Percentiles rank a stretch among this genome's conserved stretches.
These are phyloP conservation scores for Drosophila tristis DNA, from an alignment of 1,140 invertebrate species.

Conservation along the genomic window DNA sequence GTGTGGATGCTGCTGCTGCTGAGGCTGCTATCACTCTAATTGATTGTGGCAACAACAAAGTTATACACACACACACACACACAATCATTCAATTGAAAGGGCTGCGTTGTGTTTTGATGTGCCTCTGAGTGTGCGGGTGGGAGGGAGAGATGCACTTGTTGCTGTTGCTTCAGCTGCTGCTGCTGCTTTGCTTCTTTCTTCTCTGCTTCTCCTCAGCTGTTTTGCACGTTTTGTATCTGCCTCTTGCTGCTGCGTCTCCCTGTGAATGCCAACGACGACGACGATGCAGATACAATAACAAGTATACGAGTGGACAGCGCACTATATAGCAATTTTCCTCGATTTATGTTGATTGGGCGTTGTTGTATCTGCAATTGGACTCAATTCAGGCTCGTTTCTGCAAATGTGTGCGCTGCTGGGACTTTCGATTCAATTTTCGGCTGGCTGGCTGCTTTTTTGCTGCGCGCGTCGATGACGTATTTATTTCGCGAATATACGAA, in stretches of 20 bases:
- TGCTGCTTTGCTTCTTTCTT: conserved; percentile 35
- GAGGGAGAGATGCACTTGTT: conserved; percentile 42
- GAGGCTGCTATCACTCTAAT: conserved; percentile 48
- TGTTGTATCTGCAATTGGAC: conserved; percentile 60
- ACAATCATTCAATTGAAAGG: conserved; percentile 28
- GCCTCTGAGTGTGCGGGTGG: conserved; percentile 5
- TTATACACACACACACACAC: not conserved
- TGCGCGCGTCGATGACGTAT: conserved; percentile 81
- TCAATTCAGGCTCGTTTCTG: conserved; percentile 49
- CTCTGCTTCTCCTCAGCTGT: conserved; percentile 65
- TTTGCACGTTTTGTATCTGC: conserved; percentile 60
- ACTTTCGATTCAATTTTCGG: conserved; percentile 10
- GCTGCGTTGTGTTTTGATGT: conserved; percentile 21
- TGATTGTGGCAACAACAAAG: conserved; percentile 56
- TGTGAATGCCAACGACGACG: conserved; percentile 44
- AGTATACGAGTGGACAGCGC: conserved; percentile 52
- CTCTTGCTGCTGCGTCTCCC: conserved; percentile 33
- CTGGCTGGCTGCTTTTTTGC: conserved; percentile 28
- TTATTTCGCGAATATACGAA: conserved; percentile 54
- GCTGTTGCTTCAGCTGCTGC: conserved; percentile 38
- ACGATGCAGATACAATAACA: conserved; percentile 53
- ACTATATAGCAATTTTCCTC: conserved; percentile 55
- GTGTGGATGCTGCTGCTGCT: conserved; percentile 44
- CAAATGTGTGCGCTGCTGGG: conserved; percentile 4
- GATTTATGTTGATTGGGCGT: conserved; percentile 57